Percentiles rank a stretch among this genome's conserved stretches.
Evolutionary conservation across 2,797 vertebrate species (phyloP).

Genomic region (Chelonia mydas): DNA sequence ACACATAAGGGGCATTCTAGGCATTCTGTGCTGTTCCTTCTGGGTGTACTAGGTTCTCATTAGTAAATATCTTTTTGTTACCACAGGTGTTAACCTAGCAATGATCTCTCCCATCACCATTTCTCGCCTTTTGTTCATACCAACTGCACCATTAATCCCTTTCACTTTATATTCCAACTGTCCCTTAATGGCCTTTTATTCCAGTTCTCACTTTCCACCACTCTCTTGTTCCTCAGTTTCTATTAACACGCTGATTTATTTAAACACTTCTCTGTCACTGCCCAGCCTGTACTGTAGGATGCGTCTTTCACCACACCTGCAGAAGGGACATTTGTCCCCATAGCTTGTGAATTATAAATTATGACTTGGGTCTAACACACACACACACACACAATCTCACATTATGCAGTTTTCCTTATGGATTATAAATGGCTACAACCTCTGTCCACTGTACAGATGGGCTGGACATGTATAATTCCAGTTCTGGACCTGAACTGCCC

Average conservation of each 20-base stretch:
- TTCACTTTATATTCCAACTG: background rate
- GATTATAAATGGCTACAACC: background rate
- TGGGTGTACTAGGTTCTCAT: background rate
- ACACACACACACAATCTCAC: background rate
- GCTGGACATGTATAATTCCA: background rate
- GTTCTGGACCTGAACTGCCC: background rate
- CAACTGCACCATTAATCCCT: background rate
- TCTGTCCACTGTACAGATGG: background rate
- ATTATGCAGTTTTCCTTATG: background rate
- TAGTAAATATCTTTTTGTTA: background rate
- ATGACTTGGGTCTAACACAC: background rate
- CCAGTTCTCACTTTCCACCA: background rate
- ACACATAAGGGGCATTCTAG: accelerated
- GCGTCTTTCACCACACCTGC: background rate
- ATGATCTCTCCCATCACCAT: background rate
- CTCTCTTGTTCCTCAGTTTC: accelerated
- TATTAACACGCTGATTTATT: accelerated
- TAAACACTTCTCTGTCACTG: background rate
- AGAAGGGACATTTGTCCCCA: background rate
- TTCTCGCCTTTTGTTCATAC: background rate
- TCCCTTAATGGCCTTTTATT: background rate
- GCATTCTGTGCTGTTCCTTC: background rate
- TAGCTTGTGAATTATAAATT: background rate
- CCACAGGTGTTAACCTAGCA: background rate
- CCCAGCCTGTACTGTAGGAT: background rate